These are phyloP conservation scores for Columba livia DNA, from an alignment of 2,113 vertebrate genomes.

Conservation along the genomic window DNA sequence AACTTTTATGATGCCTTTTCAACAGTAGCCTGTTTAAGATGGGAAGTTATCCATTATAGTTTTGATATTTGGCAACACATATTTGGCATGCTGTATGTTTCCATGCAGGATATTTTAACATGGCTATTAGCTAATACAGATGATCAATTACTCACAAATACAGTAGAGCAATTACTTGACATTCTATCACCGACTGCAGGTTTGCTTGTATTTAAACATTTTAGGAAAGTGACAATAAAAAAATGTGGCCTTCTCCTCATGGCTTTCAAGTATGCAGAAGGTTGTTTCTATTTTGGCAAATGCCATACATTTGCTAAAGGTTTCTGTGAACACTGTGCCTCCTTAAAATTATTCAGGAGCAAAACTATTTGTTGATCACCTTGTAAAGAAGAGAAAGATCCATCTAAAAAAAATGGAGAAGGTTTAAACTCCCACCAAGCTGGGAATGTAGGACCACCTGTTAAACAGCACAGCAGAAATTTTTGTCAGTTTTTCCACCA, in stretches of 20 bases:
- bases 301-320: background rate
- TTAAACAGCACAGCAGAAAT: background rate
- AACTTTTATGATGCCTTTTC: background rate
- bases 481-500: background rate
- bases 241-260: background rate
- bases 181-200: background rate
- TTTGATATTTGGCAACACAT: background rate
- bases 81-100: constrained; percentile 3
- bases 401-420: background rate
- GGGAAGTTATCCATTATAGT: background rate
- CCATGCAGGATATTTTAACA: constrained; percentile 1
- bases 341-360: background rate
- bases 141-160: constrained; percentile 11
- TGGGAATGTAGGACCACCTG: background rate
- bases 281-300: background rate
- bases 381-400: background rate
- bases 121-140: constrained; percentile 12
- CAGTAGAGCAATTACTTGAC: constrained; percentile 19
- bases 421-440: background rate
- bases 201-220: background rate
- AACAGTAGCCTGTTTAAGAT: background rate
- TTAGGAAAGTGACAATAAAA: background rate
- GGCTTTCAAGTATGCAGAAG: background rate
- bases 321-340: background rate
- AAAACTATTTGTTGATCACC: background rate